These are phyloP conservation scores for Acleris emargana DNA, from an alignment of 2,888 invertebrate species.

Conservation along the genomic window DNA sequence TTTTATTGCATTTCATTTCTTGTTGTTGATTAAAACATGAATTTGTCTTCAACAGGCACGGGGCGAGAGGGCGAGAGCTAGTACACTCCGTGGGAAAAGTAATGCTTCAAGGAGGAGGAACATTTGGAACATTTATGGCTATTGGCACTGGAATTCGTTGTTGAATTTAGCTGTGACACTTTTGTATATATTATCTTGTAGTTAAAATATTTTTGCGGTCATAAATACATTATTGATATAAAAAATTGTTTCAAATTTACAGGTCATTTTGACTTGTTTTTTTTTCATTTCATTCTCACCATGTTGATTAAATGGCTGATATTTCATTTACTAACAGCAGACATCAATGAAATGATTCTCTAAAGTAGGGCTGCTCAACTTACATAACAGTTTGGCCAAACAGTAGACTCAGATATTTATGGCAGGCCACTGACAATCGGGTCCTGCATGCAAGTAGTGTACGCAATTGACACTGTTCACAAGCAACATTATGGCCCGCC, in stretches of 20 bases:
- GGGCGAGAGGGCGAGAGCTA: constrained; percentile 95
- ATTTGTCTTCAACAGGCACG: constrained; percentile 87
- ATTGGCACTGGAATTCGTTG: constrained; percentile 94
- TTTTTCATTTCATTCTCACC: too few relatives aligned
- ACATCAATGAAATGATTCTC: too few relatives aligned
- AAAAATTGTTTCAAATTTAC: constrained; percentile 41
- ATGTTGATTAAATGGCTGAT: too few relatives aligned
- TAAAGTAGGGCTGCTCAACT: too few relatives aligned
- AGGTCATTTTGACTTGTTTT: neutral
- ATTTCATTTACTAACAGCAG: too few relatives aligned
- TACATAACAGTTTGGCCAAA: too few relatives aligned
- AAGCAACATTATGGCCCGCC: too few relatives aligned
- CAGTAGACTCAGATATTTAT: too few relatives aligned
- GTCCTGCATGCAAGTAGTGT: too few relatives aligned
- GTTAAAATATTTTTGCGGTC: constrained; percentile 38
- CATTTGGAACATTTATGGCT: constrained; percentile 99
- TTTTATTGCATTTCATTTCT: too few relatives aligned
- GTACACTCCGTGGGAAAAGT: constrained; percentile 97
- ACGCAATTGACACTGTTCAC: too few relatives aligned
- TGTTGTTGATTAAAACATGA: neutral
- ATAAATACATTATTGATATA: constrained; percentile 43
- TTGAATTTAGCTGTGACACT: constrained; percentile 63
- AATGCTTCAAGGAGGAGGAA: constrained; percentile 98
- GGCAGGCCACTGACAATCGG: too few relatives aligned
- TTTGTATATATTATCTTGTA: constrained; percentile 55